These are phyloP conservation scores for Magallana ariakensis DNA, from an alignment of 1,140 invertebrate genomes.

Conservation along the genomic window DNA sequence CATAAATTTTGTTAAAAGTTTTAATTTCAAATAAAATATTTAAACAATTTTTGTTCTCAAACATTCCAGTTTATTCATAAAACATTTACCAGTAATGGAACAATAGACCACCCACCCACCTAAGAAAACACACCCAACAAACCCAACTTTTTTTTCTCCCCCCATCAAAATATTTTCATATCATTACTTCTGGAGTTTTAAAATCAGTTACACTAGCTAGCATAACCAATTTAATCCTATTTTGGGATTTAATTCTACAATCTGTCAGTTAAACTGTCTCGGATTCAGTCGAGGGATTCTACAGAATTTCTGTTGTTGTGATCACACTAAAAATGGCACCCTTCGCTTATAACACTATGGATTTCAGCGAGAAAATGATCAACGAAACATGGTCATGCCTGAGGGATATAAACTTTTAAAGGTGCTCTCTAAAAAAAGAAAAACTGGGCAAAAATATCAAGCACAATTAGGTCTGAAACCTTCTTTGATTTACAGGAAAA, in stretches of 20 bases:
- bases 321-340: neutral
- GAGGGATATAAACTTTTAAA: conserved; percentile 8
- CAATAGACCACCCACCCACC: too few species aligned
- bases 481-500: conserved; percentile 33
- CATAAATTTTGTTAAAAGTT: too few species aligned
- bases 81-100: too few species aligned
- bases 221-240: neutral
- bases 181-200: neutral
- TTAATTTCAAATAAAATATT: too few species aligned
- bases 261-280: neutral
- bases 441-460: conserved; percentile 13
- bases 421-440: conserved; percentile 24
- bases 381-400: neutral
- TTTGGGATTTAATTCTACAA: conserved; percentile 16
- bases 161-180: conserved; percentile 7
- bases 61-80: too few species aligned
- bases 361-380: conserved; percentile 4
- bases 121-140: too few species aligned
- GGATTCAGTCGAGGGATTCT: neutral
- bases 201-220: too few species aligned
- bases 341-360: neutral
- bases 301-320: neutral
- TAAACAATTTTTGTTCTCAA: too few species aligned
- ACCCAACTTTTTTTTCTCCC: neutral
- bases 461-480: conserved; percentile 30